These are phyloP conservation scores for Xestia c-nigrum DNA, from an alignment of 2,888 invertebrate genomes.

Conservation along the genomic window DNA sequence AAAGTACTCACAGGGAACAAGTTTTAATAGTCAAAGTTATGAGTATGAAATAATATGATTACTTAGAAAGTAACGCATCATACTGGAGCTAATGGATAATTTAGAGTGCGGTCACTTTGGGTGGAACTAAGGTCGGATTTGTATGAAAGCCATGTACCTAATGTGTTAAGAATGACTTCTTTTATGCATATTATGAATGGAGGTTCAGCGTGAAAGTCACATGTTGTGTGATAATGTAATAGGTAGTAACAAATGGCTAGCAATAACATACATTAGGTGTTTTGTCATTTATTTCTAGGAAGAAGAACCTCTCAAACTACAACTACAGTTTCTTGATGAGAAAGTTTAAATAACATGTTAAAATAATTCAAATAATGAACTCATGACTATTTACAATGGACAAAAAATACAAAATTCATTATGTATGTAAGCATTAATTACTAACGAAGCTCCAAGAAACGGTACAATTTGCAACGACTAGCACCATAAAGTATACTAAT, in stretches of 20 bases:
- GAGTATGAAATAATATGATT: conserved; percentile 23
- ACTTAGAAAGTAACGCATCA: conserved; percentile 68
- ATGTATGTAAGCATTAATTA: conserved; percentile 65
- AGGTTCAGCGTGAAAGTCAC: conserved; percentile 56
- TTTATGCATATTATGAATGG: conserved; percentile 55
- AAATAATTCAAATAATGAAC: conserved; percentile 52
- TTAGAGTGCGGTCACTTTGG: conserved; percentile 48
- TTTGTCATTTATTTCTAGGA: conserved; percentile 25
- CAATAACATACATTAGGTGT: conserved; percentile 18
- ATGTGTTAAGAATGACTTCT: conserved; percentile 55
- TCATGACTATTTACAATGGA: conserved; percentile 43
- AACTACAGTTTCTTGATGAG: conserved; percentile 33
- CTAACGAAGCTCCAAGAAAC: conserved; percentile 57
- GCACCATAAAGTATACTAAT: conserved; percentile 58
- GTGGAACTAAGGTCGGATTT: conserved; percentile 50
- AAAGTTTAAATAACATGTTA: conserved; percentile 50
- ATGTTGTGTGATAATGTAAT: conserved; percentile 41
- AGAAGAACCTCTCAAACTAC: conserved; percentile 17
- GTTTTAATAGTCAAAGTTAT: conserved; percentile 25
- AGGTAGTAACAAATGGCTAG: conserved; percentile 25
- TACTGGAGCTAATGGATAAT: conserved; percentile 62
- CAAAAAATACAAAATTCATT: conserved; percentile 60
- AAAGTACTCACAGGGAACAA: conserved; percentile 10
- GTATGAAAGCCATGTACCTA: conserved; percentile 53
- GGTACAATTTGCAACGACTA: conserved; percentile 58